phyloP scores from a whole-genome alignment of 2,797 vertebrate genomes.

The Novumbra hubbsi region DNA sequence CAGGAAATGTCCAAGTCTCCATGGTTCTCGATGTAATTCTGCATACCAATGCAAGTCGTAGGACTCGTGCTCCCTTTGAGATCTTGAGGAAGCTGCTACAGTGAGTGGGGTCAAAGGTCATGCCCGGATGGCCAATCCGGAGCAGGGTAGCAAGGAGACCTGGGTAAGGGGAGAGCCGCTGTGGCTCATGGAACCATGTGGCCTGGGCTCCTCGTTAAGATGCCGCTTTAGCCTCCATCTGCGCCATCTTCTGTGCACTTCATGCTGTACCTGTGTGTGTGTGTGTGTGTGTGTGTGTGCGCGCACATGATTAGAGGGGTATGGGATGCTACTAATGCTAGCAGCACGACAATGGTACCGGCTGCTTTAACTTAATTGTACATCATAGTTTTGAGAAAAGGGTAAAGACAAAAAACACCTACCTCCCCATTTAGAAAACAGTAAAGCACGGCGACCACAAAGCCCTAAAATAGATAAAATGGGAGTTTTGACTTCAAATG shows the following conservation, averaged over 20 bases:
- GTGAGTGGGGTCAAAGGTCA: conserved; percentile 8
- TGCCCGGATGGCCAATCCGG: conserved; percentile 18
- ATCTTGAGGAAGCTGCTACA: background rate
- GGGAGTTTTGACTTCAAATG: background rate
- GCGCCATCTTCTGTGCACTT: conserved; percentile 86
- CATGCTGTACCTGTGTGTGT: conserved; percentile 83
- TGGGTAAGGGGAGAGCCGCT: conserved; percentile 79
- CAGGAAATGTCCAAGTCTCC: background rate
- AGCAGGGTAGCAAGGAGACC: conserved; percentile 71
- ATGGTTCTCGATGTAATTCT: background rate
- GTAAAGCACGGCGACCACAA: conserved; percentile 90
- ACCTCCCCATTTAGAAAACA: conserved; percentile 95
- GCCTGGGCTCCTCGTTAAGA: conserved; percentile 59
- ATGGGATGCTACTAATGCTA: background rate
- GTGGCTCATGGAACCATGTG: conserved; percentile 75
- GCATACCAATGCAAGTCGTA: background rate
- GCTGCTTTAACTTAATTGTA: background rate
- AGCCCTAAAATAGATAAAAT: conserved; percentile 73
- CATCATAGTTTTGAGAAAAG: background rate
- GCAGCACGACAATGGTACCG: background rate
- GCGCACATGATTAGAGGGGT: background rate
- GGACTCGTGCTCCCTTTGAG: background rate
- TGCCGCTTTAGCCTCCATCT: conserved; percentile 79
- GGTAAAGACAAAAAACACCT: conserved; percentile 40
- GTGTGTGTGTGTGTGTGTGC: conserved; percentile 7